phyloP scores from a whole-genome alignment of 2,113 vertebrate genomes.

The Dasyprocta punctata region DNA sequence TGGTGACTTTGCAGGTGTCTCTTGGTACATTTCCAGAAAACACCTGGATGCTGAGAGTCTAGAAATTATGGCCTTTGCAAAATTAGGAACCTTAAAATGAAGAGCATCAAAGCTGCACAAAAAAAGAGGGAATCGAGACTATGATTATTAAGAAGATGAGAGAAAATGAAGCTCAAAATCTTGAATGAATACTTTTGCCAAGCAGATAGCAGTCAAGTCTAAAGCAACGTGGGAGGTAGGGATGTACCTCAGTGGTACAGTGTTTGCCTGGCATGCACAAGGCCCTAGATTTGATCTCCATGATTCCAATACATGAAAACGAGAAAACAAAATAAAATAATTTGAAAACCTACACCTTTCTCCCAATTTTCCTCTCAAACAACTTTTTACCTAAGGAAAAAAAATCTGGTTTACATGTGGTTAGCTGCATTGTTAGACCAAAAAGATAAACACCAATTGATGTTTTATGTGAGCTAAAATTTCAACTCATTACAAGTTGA shows the following conservation, averaged over 20 bases:
- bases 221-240: neutral
- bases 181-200: neutral
- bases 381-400: conserved; percentile 19
- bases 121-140: neutral
- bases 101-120: neutral
- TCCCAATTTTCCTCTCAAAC: neutral
- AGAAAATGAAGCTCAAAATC: neutral
- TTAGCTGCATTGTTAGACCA: neutral
- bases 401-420: neutral
- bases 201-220: neutral
- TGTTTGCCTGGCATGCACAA: neutral
- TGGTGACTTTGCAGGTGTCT: neutral
- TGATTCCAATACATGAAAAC: neutral
- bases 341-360: neutral
- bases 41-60: neutral
- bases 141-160: neutral
- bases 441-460: neutral
- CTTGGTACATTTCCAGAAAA: conserved; percentile 33
- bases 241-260: neutral
- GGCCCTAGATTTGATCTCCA: neutral
- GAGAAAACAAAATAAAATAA: neutral
- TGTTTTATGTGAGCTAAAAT: neutral
- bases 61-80: neutral
- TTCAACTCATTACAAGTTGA: neutral
- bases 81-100: neutral